phyloP scores from a whole-genome alignment of 2,888 invertebrate species.

The Mythimna albipuncta region DNA sequence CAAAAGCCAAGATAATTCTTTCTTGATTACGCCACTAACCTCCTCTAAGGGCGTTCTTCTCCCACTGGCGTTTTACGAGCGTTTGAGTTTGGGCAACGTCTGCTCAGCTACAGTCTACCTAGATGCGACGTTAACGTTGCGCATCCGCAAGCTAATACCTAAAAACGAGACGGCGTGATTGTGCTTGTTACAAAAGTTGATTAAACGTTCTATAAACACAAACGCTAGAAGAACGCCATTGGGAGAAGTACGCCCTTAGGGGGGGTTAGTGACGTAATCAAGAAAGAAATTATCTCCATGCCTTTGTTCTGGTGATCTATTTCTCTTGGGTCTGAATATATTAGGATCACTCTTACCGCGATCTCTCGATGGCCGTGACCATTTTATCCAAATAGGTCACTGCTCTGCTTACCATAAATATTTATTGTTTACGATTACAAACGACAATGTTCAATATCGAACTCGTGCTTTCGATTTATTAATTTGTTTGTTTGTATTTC shows the following conservation, averaged over 20 bases:
- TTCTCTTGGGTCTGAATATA: background rate
- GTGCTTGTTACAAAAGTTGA: too few species aligned
- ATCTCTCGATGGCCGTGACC: background rate
- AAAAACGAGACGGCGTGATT: too few species aligned
- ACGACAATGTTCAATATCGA: slow-evolving; percentile 1
- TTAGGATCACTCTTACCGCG: background rate
- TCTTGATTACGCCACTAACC: background rate
- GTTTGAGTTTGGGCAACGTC: too few species aligned
- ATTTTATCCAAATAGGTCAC: background rate
- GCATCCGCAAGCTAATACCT: too few species aligned
- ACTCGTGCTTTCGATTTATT: slow-evolving; percentile 9
- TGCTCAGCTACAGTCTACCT: too few species aligned
- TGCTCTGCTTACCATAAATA: background rate
- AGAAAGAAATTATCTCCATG: background rate
- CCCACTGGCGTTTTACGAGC: too few species aligned
- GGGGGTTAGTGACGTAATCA: background rate
- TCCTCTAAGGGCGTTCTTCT: too few species aligned
- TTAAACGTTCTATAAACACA: too few species aligned
- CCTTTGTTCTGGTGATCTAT: too few species aligned
- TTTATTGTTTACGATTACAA: background rate
- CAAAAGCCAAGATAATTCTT: background rate
- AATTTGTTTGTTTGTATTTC: slow-evolving; percentile 3
- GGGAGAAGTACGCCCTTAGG: too few species aligned
- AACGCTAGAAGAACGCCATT: too few species aligned
- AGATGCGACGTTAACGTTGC: too few species aligned